Percentiles rank a stretch among this genome's conserved stretches.
Conservation (phyloP, 2,888 invertebrate genomes). For the Pinctada fucata region DNA sequence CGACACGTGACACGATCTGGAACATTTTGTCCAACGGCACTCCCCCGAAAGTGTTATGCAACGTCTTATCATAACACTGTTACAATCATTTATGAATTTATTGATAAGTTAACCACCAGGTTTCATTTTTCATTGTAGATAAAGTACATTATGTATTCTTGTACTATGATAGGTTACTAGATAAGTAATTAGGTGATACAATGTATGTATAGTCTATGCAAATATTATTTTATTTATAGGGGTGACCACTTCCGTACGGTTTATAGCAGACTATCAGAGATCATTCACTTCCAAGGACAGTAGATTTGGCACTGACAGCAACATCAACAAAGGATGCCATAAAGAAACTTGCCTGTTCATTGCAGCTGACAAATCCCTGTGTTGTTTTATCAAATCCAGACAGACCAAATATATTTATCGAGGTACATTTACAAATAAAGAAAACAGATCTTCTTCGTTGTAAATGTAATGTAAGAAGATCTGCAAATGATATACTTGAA, state of each 20-base stretch:
- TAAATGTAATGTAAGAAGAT: no score
- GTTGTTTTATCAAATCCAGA: slow-evolving; percentile 29
- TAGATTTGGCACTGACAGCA: slow-evolving; percentile 45
- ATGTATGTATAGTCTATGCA: not conserved
- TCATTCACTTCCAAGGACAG: slow-evolving; percentile 16
- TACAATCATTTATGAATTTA: no score
- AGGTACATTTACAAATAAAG: not conserved
- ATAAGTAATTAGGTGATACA: slow-evolving; percentile 6
- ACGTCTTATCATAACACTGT: no score
- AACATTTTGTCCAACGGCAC: no score
- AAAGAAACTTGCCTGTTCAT: slow-evolving; percentile 24
- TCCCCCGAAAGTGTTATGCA: no score
- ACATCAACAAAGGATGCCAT: slow-evolving; percentile 45
- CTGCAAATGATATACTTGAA: no score
- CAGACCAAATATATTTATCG: slow-evolving; percentile 34
- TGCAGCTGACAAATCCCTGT: slow-evolving; percentile 26
- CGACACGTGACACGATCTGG: no score
- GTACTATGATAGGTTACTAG: not conserved
- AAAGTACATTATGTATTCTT: not conserved
- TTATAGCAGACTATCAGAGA: slow-evolving; percentile 38
- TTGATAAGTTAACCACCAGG: no score
- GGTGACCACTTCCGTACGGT: slow-evolving; percentile 36
- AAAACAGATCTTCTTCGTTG: no score
- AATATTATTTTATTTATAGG: slow-evolving; percentile 29
- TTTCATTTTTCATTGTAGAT: no score